Percentiles rank a stretch among this genome's conserved stretches.
Evolutionary conservation across 2,113 vertebrate genomes (phyloP).

Genomic region (Rhinichthys klamathensis): DNA sequence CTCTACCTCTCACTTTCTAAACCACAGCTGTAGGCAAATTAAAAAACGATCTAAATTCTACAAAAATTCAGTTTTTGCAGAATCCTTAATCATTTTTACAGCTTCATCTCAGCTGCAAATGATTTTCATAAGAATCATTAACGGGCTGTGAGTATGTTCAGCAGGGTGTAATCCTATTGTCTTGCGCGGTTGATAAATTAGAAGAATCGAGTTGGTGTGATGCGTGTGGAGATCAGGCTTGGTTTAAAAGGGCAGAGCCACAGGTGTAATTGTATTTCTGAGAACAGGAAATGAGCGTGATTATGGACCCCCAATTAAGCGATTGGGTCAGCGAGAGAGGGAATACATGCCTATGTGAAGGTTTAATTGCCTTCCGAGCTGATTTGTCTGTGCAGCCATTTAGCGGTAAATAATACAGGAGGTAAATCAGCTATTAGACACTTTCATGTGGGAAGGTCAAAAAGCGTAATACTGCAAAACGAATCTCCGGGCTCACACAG

Average conservation of each 20-base stretch:
- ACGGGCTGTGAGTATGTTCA: conserved; percentile 27
- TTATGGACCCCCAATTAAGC: conserved; percentile 53
- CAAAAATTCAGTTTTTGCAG: neutral
- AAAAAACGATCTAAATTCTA: neutral
- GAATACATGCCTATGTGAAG: conserved; percentile 1
- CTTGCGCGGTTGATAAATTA: conserved; percentile 40
- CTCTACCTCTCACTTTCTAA: neutral
- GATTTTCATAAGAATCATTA: conserved; percentile 35
- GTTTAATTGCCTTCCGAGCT: conserved; percentile 47
- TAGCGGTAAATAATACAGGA: conserved; percentile 48
- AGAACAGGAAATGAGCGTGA: conserved; percentile 50
- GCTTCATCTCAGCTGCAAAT: conserved; percentile 18
- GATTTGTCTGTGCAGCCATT: conserved; percentile 41
- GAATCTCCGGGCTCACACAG: conserved; percentile 1
- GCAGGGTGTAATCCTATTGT: conserved; percentile 46
- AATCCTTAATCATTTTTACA: conserved; percentile 13
- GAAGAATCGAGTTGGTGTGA: conserved; percentile 39
- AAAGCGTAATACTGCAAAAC: conserved; percentile 37
- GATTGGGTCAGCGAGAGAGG: conserved; percentile 41
- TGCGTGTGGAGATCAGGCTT: conserved; percentile 11
- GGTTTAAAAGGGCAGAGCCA: conserved; percentile 45
- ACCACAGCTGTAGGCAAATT: neutral
- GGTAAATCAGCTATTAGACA: conserved; percentile 40
- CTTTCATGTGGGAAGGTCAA: conserved; percentile 51
- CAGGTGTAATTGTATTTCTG: conserved; percentile 50